A percentile compares a stretch with the other conserved stretches of the same genome.
Evolutionary conservation across 2,797 vertebrate species (phyloP).

Genomic region (Muscicapa striata): DNA sequence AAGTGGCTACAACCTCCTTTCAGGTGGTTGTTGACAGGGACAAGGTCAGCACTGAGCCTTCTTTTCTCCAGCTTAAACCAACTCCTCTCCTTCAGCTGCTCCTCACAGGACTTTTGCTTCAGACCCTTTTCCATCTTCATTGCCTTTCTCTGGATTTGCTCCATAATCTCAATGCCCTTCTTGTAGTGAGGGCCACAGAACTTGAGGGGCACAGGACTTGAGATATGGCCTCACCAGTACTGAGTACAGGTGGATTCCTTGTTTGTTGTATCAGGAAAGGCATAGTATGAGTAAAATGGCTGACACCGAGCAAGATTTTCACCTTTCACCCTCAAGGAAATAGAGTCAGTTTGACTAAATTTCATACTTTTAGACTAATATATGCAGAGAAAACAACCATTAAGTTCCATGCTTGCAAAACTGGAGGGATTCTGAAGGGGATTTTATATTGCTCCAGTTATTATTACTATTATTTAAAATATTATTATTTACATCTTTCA

Average conservation of each 20-base stretch:
- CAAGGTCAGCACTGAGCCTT: not conserved
- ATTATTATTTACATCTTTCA: accelerated
- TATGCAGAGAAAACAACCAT: not conserved
- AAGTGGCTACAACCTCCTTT: not conserved
- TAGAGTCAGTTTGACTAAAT: not conserved
- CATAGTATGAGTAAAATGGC: not conserved
- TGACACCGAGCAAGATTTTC: not conserved
- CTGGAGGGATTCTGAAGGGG: not conserved
- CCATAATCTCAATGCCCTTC: not conserved
- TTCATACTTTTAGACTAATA: not conserved
- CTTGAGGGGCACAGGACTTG: no score
- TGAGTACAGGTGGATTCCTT: no score
- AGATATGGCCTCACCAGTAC: not conserved
- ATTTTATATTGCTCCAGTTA: not conserved
- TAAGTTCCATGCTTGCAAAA: not conserved
- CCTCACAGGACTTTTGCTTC: no score
- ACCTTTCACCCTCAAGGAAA: not conserved
- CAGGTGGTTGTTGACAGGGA: no score
- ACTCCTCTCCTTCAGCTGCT: not conserved
- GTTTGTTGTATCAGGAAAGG: not conserved
- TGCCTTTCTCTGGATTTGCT: not conserved
- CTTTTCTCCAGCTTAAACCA: not conserved
- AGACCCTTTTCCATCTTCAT: not conserved
- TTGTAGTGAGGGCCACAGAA: not conserved
- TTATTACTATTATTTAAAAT: not conserved